A percentile compares a stretch with the other conserved stretches of the same genome.
Evolutionary conservation across 1,140 invertebrate genomes (phyloP).

Genomic region (Euborellia annulipes): DNA sequence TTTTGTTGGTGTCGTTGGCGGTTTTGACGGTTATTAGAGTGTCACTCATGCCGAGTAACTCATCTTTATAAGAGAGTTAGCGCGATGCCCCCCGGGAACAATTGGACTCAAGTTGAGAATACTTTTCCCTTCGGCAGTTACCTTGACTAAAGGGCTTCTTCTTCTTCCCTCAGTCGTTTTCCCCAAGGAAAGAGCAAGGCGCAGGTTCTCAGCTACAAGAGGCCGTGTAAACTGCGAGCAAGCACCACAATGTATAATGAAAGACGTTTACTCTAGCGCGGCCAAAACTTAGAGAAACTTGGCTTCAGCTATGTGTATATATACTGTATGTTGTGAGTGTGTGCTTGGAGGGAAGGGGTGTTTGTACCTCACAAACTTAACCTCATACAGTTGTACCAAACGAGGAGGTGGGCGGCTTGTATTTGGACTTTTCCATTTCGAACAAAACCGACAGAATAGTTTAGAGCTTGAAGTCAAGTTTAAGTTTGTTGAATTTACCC

Average conservation of each 20-base stretch:
- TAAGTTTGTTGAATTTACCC: constrained; percentile 7
- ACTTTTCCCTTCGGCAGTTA: too few relatives aligned
- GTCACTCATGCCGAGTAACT: too few relatives aligned
- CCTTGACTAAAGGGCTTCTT: too few relatives aligned
- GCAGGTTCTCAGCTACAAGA: background rate
- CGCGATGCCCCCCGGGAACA: too few relatives aligned
- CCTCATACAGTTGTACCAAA: too few relatives aligned
- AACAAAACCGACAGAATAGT: constrained; percentile 6
- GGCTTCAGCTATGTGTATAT: constrained; percentile 2
- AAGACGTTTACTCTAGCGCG: constrained; percentile 10
- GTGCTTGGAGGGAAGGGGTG: background rate
- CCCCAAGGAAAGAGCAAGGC: too few relatives aligned
- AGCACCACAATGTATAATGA: constrained; percentile 12
- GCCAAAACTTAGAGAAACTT: constrained; percentile 10
- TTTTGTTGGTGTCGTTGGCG: too few relatives aligned
- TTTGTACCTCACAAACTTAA: background rate
- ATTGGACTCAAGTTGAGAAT: too few relatives aligned
- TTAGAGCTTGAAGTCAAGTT: constrained; percentile 5
- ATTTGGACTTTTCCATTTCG: constrained; percentile 8
- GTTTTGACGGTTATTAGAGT: too few relatives aligned
- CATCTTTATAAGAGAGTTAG: too few relatives aligned
- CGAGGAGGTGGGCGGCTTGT: background rate
- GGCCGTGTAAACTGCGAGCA: constrained; percentile 7
- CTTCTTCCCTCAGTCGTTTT: too few relatives aligned
- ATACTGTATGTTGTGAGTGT: constrained; percentile 3